Conservation (phyloP, 2,888 invertebrate species). For the Panzeria rudis region DNA sequence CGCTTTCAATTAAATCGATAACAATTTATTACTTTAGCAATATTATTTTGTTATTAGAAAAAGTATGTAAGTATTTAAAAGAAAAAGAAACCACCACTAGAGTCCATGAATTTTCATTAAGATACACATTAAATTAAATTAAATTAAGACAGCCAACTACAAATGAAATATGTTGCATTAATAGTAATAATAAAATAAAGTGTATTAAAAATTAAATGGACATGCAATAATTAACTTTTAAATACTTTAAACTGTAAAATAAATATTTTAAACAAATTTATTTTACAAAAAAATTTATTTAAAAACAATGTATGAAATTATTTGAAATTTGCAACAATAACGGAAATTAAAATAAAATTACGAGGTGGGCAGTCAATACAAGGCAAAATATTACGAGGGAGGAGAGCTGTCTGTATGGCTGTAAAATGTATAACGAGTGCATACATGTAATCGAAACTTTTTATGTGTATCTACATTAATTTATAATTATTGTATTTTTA, state of each 20-base stretch:
- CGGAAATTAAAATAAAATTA: slow-evolving; percentile 64
- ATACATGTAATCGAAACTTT: slow-evolving; percentile 36
- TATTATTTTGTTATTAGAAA: not conserved
- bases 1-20: slow-evolving; percentile 55
- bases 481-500: slow-evolving; percentile 25
- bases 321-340: slow-evolving; percentile 53
- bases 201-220: slow-evolving; percentile 47
- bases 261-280: no score
- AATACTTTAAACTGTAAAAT: slow-evolving; percentile 8
- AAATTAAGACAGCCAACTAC: slow-evolving; percentile 38
- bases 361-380: slow-evolving; percentile 24
- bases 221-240: slow-evolving; percentile 55
- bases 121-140: slow-evolving; percentile 20
- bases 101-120: slow-evolving; percentile 51
- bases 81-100: not conserved
- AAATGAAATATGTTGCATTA: slow-evolving; percentile 27
- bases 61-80: slow-evolving; percentile 6
- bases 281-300: slow-evolving; percentile 22
- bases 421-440: slow-evolving; percentile 1
- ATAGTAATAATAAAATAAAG: slow-evolving; percentile 27
- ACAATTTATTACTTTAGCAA: slow-evolving; percentile 15
- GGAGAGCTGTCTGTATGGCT: not conserved
- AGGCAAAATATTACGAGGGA: not conserved
- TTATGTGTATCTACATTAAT: slow-evolving; percentile 17
- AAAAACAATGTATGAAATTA: slow-evolving; percentile 30